Percentiles rank a stretch among this genome's conserved stretches.
These are phyloP conservation scores for Oryzaephilus surinamensis DNA, from an alignment of 1,140 invertebrate species.

Conservation along the genomic window DNA sequence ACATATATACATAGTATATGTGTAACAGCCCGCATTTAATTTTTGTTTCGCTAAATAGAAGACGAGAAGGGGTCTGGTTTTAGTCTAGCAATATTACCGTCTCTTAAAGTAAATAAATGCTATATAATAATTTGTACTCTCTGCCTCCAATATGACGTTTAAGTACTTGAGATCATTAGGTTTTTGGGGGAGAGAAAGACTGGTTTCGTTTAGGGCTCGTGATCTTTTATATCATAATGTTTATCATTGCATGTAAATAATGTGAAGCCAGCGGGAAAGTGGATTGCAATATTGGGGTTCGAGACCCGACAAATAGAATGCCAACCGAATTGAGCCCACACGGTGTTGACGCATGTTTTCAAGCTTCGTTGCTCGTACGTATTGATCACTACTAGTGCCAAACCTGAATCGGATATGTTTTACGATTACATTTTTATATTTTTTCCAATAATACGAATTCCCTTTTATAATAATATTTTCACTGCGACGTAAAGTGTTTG, in stretches of 20 bases:
- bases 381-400: conserved; percentile 26
- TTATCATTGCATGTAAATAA: conserved; percentile 30
- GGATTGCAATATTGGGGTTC: neutral
- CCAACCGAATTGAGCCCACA: conserved; percentile 6
- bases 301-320: conserved; percentile 5
- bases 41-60: too few species aligned
- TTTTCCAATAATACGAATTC: too few species aligned
- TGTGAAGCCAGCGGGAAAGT: conserved; percentile 5
- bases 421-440: conserved; percentile 11
- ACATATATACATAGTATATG: too few species aligned
- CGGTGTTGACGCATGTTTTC: conserved; percentile 34
- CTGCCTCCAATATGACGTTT: conserved; percentile 23
- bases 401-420: conserved; percentile 24
- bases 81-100: too few species aligned
- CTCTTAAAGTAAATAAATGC: conserved; percentile 17
- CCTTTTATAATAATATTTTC: too few species aligned
- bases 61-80: too few species aligned
- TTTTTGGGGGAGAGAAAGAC: too few species aligned
- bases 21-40: too few species aligned
- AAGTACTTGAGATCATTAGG: conserved; percentile 23
- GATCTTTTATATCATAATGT: conserved; percentile 32
- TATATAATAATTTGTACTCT: conserved; percentile 21
- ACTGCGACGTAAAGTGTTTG: too few species aligned
- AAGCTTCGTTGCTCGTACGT: conserved; percentile 28
- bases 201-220: conserved; percentile 11